These are phyloP conservation scores for Diploptera punctata DNA, from an alignment of 2,888 invertebrate genomes.

Conservation along the genomic window DNA sequence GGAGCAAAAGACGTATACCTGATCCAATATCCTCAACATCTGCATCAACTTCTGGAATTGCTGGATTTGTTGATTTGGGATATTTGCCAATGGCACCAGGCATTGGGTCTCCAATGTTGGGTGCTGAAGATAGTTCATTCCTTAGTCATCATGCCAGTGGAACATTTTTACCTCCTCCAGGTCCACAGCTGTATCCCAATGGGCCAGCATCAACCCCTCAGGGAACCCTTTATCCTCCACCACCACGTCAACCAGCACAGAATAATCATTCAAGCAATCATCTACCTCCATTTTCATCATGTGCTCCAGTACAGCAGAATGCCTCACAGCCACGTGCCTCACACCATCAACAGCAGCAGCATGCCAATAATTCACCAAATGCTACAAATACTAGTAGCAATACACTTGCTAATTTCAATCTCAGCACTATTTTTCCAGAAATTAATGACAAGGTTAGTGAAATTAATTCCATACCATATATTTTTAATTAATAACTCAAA, in stretches of 20 bases:
- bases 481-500: too few species aligned
- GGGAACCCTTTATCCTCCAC: constrained; percentile 31
- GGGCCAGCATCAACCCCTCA: constrained; percentile 21
- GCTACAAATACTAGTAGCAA: constrained; percentile 52
- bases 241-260: constrained; percentile 10
- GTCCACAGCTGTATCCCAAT: constrained; percentile 25
- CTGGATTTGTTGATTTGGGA: constrained; percentile 34
- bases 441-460: constrained; percentile 67
- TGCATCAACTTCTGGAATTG: constrained; percentile 27
- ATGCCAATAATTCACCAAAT: constrained; percentile 34
- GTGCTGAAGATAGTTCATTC: constrained; percentile 25
- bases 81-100: constrained; percentile 38
- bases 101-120: constrained; percentile 35
- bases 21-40: constrained; percentile 32
- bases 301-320: constrained; percentile 8
- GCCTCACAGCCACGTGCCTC: constrained; percentile 12
- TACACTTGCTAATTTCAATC: constrained; percentile 77
- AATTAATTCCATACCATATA: too few species aligned
- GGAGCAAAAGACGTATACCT: constrained; percentile 18
- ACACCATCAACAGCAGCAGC: constrained; percentile 17
- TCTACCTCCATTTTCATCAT: constrained; percentile 13
- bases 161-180: constrained; percentile 13
- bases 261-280: constrained; percentile 16
- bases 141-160: constrained; percentile 17
- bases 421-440: constrained; percentile 85